These are phyloP conservation scores for Lobophora halterata DNA, from an alignment of 2,888 invertebrate species.

Conservation along the genomic window DNA sequence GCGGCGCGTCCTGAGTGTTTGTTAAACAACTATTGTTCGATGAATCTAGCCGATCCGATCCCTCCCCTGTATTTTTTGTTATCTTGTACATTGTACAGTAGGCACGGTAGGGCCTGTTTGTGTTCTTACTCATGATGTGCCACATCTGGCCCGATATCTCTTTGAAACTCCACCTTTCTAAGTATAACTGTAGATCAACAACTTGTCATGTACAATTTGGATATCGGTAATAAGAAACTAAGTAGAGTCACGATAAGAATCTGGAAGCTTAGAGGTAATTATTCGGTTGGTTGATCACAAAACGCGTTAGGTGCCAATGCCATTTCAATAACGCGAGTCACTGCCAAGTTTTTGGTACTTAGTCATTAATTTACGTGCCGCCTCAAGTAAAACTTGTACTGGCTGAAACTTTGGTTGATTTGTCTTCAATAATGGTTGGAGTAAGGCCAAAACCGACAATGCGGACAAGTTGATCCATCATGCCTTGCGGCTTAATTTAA, in stretches of 20 bases:
- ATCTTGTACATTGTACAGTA: too few relatives aligned
- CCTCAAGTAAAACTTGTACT: too few relatives aligned
- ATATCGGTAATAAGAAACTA: constrained; percentile 21
- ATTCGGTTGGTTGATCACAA: constrained; percentile 4
- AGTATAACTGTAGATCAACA: constrained; percentile 13
- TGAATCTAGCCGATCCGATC: constrained; percentile 31
- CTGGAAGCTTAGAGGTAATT: constrained; percentile 10
- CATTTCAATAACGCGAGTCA: constrained; percentile 9
- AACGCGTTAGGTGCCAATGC: constrained; percentile 13
- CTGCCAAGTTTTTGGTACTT: constrained; percentile 1
- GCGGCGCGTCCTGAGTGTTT: constrained; percentile 46
- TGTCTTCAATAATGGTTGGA: too few relatives aligned
- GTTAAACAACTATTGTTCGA: constrained; percentile 48
- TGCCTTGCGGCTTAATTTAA: too few relatives aligned
- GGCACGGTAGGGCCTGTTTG: constrained; percentile 35
- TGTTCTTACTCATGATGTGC: constrained; percentile 27
- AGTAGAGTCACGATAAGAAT: constrained; percentile 17
- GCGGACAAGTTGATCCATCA: too few relatives aligned
- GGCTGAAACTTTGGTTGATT: too few relatives aligned
- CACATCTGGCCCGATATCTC: constrained; percentile 32
- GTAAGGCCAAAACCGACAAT: too few relatives aligned
- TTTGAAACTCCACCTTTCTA: constrained; percentile 15
- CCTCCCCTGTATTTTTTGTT: constrained; percentile 44
- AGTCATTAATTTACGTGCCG: too few relatives aligned
- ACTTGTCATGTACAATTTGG: constrained; percentile 15